These are phyloP conservation scores for Clarias fuscus DNA, from an alignment of 2,797 vertebrate genomes.

Conservation along the genomic window DNA sequence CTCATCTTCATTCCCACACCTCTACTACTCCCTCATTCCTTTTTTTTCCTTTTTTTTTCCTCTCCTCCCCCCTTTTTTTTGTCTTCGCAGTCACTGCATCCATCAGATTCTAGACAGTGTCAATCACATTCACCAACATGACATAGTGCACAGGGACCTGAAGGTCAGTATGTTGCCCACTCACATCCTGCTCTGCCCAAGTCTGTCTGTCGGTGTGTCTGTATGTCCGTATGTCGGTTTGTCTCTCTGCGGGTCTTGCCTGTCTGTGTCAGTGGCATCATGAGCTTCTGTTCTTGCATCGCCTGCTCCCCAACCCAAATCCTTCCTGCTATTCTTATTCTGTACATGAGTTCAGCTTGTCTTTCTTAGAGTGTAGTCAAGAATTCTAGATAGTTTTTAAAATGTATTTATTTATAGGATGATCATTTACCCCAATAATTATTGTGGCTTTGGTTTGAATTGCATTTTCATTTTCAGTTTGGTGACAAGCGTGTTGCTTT, in stretches of 20 bases:
- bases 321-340: slow-evolving; percentile 14
- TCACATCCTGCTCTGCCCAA: slow-evolving; percentile 45
- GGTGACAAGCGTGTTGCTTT: too few relatives aligned
- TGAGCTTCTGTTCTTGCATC: slow-evolving; percentile 61
- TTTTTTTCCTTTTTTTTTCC: slow-evolving; percentile 18
- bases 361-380: background rate
- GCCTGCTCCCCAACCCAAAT: slow-evolving; percentile 48
- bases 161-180: slow-evolving; percentile 79
- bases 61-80: slow-evolving; percentile 66
- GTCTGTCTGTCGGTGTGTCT: slow-evolving; percentile 47
- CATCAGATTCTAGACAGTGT: slow-evolving; percentile 90
- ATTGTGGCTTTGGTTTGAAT: background rate
- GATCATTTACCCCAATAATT: background rate
- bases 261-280: slow-evolving; percentile 57
- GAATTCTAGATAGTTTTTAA: background rate
- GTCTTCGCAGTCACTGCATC: slow-evolving; percentile 85
- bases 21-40: slow-evolving; percentile 8
- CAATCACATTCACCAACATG: slow-evolving; percentile 88
- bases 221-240: slow-evolving; percentile 38
- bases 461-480: background rate
- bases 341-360: slow-evolving; percentile 18
- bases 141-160: slow-evolving; percentile 79
- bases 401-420: background rate
- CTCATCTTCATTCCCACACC: background rate
- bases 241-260: slow-evolving; percentile 44